Conservation (phyloP, 2,797 vertebrate genomes). For the Austrolebias charrua region DNA sequence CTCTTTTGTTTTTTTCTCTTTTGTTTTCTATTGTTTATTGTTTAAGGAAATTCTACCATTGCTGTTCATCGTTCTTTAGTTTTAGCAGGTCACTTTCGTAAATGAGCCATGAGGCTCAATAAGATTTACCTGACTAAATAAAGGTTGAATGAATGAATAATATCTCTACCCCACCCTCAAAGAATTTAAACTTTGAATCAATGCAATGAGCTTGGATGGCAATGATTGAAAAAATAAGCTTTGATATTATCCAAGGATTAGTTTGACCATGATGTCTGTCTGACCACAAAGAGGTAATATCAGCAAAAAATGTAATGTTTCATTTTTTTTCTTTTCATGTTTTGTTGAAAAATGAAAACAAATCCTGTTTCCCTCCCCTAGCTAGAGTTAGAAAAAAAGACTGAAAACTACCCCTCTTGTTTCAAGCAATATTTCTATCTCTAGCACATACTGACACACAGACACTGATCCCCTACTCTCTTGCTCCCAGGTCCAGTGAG, state of each 20-base stretch:
- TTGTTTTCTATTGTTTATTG: no score
- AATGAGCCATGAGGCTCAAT: no score
- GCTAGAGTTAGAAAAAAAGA: conserved; percentile 46
- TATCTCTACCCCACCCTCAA: no score
- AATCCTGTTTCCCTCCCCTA: neutral
- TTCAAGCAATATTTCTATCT: conserved; percentile 10
- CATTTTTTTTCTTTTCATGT: conserved; percentile 49
- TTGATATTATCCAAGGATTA: conserved; percentile 36
- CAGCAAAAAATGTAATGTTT: conserved; percentile 32
- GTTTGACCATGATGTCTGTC: conserved; percentile 14
- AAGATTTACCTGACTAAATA: no score
- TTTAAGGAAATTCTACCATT: no score
- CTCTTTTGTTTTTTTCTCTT: no score
- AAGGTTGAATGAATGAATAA: no score
- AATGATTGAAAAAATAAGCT: neutral
- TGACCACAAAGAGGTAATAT: conserved; percentile 32
- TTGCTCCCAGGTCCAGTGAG: conserved; percentile 33
- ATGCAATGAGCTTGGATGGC: neutral
- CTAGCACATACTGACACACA: neutral
- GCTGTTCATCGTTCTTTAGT: no score
- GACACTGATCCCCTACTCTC: conserved; percentile 4
- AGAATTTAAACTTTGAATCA: no score
- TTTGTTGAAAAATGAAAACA: conserved; percentile 40
- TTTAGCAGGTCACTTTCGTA: no score
- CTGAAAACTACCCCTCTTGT: conserved; percentile 36